These are phyloP conservation scores for Cliona cf. orientalis DNA, from an alignment of 37 sponge, comb jelly and placozoan genomes.

Conservation along the genomic window DNA sequence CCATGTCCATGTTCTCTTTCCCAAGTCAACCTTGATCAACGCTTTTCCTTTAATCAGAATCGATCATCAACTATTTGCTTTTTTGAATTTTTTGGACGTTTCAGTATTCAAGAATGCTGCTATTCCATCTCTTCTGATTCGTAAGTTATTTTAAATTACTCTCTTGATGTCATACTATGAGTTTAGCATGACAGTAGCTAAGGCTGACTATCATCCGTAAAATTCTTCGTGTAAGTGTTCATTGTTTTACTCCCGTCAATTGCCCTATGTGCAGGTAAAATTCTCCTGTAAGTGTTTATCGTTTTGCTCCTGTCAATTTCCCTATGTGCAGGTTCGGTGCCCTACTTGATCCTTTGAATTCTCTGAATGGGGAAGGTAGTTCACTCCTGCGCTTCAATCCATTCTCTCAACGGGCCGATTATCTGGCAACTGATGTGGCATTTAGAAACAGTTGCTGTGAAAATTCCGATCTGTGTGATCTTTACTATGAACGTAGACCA, in stretches of 20 bases:
- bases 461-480: conserved; percentile 25
- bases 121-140: background rate
- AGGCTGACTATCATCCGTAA: too few relatives aligned
- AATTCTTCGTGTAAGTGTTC: background rate
- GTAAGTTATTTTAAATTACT: too few relatives aligned
- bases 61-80: background rate
- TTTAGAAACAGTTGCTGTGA: conserved; percentile 50
- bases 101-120: conserved; percentile 6
- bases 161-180: too few relatives aligned
- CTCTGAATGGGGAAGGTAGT: too few relatives aligned
- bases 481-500: conserved; percentile 50
- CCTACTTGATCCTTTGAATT: too few relatives aligned
- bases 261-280: too few relatives aligned
- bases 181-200: background rate
- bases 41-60: background rate
- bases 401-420: background rate
- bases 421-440: conserved; percentile 11
- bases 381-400: conserved; percentile 23
- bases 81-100: background rate
- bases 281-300: background rate
- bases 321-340: too few relatives aligned
- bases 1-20: conserved; percentile 61
- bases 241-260: background rate
- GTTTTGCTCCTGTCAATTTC: background rate
- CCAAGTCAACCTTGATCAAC: conserved; percentile 27